Evolutionary conservation across 2,888 invertebrate genomes (phyloP).

Genomic region (Metallyticus violacea): DNA sequence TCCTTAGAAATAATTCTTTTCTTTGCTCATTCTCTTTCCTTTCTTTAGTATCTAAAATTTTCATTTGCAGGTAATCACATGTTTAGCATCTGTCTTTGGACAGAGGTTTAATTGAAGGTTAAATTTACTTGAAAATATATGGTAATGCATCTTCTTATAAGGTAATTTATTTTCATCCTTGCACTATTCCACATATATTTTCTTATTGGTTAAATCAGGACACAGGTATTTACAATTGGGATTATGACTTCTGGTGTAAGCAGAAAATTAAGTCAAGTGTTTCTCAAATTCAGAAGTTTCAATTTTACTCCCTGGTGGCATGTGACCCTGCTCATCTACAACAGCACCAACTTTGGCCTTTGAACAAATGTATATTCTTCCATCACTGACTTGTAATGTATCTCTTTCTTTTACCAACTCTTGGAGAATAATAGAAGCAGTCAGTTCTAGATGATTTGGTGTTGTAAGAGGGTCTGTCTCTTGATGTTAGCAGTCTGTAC

Average conservation of each 20-base stretch:
- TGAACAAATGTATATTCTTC: background rate
- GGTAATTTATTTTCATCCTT: too few species aligned
- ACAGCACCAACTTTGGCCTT: background rate
- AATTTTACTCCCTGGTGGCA: background rate
- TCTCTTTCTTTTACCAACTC: background rate
- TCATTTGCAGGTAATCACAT: background rate
- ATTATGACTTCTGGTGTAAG: background rate
- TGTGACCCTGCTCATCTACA: background rate
- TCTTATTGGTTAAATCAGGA: background rate
- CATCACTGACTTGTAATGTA: background rate
- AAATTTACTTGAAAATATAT: background rate
- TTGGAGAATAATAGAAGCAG: background rate
- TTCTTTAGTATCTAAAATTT: background rate
- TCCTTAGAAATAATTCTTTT: background rate
- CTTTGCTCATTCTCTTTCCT: background rate
- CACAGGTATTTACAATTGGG: background rate
- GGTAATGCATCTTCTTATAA: too few species aligned
- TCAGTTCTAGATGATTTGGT: background rate
- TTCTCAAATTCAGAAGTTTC: background rate
- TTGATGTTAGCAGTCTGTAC: background rate
- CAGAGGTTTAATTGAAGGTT: background rate
- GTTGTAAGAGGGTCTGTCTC: background rate
- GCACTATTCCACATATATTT: too few species aligned
- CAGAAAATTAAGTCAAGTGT: too few species aligned
- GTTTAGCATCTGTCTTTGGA: background rate